Percentiles rank a stretch among this genome's conserved stretches.
Evolutionary conservation across 1,140 invertebrate genomes (phyloP).

Genomic region (Riptortus pedestris): DNA sequence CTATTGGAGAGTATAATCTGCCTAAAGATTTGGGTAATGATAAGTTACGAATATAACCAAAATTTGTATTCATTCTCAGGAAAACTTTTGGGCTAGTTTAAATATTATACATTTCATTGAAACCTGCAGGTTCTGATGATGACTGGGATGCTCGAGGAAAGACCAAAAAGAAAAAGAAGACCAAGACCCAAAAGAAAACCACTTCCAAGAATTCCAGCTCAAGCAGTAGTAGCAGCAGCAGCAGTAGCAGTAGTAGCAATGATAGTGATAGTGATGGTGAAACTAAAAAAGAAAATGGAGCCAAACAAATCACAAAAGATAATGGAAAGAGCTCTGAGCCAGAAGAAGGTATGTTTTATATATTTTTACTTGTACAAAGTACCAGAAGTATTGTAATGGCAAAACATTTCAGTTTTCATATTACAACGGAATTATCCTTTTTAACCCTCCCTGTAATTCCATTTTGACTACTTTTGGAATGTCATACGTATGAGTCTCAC

Average conservation of each 20-base stretch:
- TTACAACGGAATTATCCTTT: too few relatives aligned
- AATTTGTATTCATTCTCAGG: too few relatives aligned
- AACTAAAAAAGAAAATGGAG: constrained; percentile 41
- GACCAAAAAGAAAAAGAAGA: constrained; percentile 52
- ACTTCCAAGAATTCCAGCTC: constrained; percentile 35
- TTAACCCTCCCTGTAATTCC: too few relatives aligned
- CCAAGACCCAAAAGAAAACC: constrained; percentile 39
- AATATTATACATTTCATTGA: too few relatives aligned
- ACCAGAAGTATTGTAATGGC: too few relatives aligned
- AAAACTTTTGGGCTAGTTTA: too few relatives aligned
- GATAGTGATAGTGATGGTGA: constrained; percentile 29
- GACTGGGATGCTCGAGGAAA: constrained; percentile 54
- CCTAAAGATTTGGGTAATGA: too few relatives aligned
- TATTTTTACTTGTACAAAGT: background rate
- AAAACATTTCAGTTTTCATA: too few relatives aligned
- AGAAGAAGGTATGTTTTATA: constrained; percentile 46
- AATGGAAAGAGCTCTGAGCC: constrained; percentile 47
- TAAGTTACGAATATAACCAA: too few relatives aligned
- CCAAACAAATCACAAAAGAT: constrained; percentile 36
- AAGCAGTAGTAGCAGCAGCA: constrained; percentile 22
- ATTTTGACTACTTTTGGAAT: too few relatives aligned
- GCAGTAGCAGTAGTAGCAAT: background rate
- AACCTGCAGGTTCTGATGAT: constrained; percentile 59
- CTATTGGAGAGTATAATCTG: too few relatives aligned
- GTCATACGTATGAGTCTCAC: too few relatives aligned